Conservation (phyloP, 2,888 invertebrate genomes). For the Chrysina gloriosa region DNA sequence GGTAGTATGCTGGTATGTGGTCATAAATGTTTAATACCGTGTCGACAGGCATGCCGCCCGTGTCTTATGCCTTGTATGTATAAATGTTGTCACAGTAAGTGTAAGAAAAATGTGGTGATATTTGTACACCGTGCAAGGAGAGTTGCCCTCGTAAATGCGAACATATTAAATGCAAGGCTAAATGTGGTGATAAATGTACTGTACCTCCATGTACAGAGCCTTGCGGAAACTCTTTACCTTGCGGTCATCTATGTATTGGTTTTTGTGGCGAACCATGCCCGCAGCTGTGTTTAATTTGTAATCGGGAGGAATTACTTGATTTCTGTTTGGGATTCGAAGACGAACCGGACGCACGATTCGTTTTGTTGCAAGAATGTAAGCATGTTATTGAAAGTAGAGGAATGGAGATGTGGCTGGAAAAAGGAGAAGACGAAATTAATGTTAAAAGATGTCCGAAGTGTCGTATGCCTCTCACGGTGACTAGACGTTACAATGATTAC, state of each 20-base stretch:
- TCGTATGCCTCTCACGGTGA: constrained; percentile 70
- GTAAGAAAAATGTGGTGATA: constrained; percentile 64
- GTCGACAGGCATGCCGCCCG: constrained; percentile 66
- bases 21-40: constrained; percentile 71
- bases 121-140: constrained; percentile 61
- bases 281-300: constrained; percentile 69
- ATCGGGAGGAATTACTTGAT: constrained; percentile 65
- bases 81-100: constrained; percentile 68
- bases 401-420: constrained; percentile 63
- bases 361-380: constrained; percentile 68
- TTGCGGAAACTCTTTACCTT: constrained; percentile 64
- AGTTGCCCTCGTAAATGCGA: constrained; percentile 61
- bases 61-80: constrained; percentile 35
- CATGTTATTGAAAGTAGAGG: constrained; percentile 67
- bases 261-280: constrained; percentile 81
- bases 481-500: constrained; percentile 62
- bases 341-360: constrained; percentile 69
- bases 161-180: constrained; percentile 66
- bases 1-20: constrained; percentile 71
- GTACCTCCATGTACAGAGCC: constrained; percentile 65
- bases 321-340: constrained; percentile 66
- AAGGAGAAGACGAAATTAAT: constrained; percentile 53
- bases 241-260: constrained; percentile 75
- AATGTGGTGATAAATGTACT: constrained; percentile 66
- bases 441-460: constrained; percentile 70